phyloP scores from a whole-genome alignment of 2,113 vertebrate genomes.

The Bagarius yarrelli region DNA sequence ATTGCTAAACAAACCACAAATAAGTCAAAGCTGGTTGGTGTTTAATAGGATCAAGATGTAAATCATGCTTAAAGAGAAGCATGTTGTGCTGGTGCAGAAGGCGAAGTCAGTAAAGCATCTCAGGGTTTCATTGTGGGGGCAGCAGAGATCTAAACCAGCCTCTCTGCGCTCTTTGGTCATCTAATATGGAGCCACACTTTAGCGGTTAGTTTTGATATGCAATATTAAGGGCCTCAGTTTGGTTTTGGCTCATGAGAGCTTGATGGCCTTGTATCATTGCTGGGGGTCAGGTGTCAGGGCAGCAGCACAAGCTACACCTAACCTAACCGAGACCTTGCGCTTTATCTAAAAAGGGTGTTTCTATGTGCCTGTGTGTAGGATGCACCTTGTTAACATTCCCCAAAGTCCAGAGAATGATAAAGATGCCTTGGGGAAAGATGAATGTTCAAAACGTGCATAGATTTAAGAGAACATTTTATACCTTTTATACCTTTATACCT shows the following conservation, averaged over 20 bases:
- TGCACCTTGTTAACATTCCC: conserved; percentile 35
- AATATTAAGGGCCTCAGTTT: background rate
- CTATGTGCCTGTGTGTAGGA: conserved; percentile 2
- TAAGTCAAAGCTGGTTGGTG: conserved; percentile 28
- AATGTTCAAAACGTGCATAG: conserved; percentile 12
- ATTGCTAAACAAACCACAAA: conserved; percentile 31
- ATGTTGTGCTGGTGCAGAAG: conserved; percentile 39
- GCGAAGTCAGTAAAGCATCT: conserved; percentile 34
- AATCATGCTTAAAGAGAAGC: conserved; percentile 48
- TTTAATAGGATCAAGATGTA: conserved; percentile 37
- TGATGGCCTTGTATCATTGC: background rate
- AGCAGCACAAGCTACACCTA: background rate
- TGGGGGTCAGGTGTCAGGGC: conserved; percentile 6
- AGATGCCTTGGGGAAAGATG: conserved; percentile 20
- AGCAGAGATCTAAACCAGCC: conserved; percentile 13
- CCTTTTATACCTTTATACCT: no score
- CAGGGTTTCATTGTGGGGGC: conserved; percentile 14
- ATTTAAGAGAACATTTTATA: background rate
- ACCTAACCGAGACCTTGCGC: background rate
- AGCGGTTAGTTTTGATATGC: background rate
- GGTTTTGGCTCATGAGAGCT: no score
- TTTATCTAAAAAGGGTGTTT: background rate
- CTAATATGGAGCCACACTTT: background rate
- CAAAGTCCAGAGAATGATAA: conserved; percentile 18
- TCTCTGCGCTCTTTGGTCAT: background rate